Evolutionary conservation across 2,888 invertebrate genomes (phyloP), one percentile per base, ranked within the genome.

Genomic region (Eueremaeus valkanovi): DNA sequence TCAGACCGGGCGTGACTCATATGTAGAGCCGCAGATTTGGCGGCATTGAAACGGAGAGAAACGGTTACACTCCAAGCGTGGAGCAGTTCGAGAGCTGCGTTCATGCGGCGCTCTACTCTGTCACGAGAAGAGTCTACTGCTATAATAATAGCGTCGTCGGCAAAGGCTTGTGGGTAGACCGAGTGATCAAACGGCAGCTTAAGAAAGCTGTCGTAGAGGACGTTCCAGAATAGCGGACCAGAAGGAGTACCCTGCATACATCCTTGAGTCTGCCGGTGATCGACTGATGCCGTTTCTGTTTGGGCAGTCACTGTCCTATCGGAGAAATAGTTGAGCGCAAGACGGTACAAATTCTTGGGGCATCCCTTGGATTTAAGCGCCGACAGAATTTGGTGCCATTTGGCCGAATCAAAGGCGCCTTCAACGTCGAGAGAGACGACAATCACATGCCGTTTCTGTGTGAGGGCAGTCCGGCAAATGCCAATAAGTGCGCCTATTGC

Each of bases 201-300:
- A 11, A 73, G 31, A 5, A 73, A 36, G 13, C 51, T 51, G 29
- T 73, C 73, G 21, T 73, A 49, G 8, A 73, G 16, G 11, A 73
- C 18, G 33, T 73, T 73, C 73, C 73, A 73, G 29, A 27, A 49
- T 9, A 36, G 11, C 11, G 73, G 73, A 13, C 73, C 73, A n/a
- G 55, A 24, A 2, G 55, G 33, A 11, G 27, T 24, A 13, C 73
- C 73, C 31, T 73, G 73, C 31, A 58, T 51, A 18, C 24, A n/a
- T 0, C 73, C 73, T 55, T 72, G 72, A 18, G 58, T 58, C 21
- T 11, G 18, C 2, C 9, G 5, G 6, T 27, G 27, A 8, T 11
- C 11, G 21, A 58, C 11, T 24, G 24, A 5, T 8, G 3, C 27
- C 2, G 58, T 13, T 29, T 27, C 24, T 18, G 21, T 27, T 27